Evolutionary conservation across 2,888 invertebrate species (phyloP), one percentile per base, ranked within the genome.

Genomic region (Papilio elwesi): DNA sequence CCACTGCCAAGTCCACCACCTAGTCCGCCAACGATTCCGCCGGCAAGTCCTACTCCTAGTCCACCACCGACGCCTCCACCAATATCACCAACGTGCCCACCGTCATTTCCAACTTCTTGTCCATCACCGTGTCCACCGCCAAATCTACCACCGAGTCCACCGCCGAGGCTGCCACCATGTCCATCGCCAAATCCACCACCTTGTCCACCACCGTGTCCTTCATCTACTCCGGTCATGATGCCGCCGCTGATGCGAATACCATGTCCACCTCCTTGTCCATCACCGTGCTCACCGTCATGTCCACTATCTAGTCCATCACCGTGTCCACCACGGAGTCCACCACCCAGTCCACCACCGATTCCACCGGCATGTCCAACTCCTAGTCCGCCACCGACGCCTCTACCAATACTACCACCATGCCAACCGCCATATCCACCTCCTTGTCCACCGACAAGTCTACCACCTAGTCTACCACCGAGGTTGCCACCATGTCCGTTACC

Each of bases 371-470:
- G 15, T 52, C 52, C 52, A 52, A n/a, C 52, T 1, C 52, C 52
- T n/a, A 52, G 13, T 52, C 52, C 52, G 15, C 15, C 15, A 11
- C 76, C 77, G 7, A 52, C 64, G 16, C 78, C 75, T n/a, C 77
- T 79, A 0, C 77, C 79, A 15, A 68, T 72, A 11, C 78, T 74
- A 13, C 77, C 79, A 0, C 78, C 80, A n/a, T 68, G 73, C 12
- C 79, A 77, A 4, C 77, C 76, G 43, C 78, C 71, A 51, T 36
- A 13, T n/a, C 62, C 38, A n/a, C 16, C 26, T 8, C 38, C 16
- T 7, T 15, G n/a, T 9, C 77, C 78, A 36, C 64, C 64, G 48
- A 48, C 64, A 64, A 15, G 49, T 11, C 77, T 74, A 3, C 80
- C 76, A 38, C 74, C 59, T 10, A 73, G 74, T 3, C 76, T 76